Percentiles rank a stretch among this genome's conserved stretches.
Evolutionary conservation across 2,113 vertebrate genomes (phyloP).

Genomic region (Pithys albifrons): DNA sequence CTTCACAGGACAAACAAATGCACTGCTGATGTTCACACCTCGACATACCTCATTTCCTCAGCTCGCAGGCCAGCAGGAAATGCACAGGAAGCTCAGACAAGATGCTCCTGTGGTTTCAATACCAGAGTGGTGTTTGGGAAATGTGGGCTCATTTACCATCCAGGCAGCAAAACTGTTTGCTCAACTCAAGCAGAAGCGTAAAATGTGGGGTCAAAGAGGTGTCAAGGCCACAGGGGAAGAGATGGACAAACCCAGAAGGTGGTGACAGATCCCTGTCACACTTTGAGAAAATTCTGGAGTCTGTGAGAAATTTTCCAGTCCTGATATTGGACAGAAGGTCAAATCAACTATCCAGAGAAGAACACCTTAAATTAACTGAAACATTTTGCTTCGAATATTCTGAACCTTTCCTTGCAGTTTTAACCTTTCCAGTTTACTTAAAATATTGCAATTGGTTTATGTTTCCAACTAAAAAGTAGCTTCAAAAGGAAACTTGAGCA

Average conservation of each 20-base stretch:
- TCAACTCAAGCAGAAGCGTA: not conserved
- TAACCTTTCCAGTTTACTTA: not conserved
- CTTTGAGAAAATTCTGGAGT: not conserved
- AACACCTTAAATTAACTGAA: not conserved
- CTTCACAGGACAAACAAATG: not conserved
- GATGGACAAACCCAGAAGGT: not conserved
- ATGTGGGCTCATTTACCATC: not conserved
- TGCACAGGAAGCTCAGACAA: not conserved
- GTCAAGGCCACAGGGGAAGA: not conserved
- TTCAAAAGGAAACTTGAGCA: not conserved
- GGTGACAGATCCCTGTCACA: not conserved
- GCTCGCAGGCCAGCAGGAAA: constrained; percentile 20
- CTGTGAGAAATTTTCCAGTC: not conserved
- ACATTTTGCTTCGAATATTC: not conserved
- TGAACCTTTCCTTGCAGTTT: not conserved
- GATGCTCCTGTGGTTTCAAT: not conserved
- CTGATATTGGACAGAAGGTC: not conserved
- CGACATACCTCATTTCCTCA: constrained; percentile 12
- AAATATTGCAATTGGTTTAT: not conserved
- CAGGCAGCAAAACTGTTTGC: not conserved
- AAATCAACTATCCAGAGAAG: not conserved
- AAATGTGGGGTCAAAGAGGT: not conserved
- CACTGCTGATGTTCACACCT: constrained; percentile 3
- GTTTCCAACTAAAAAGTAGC: not conserved
- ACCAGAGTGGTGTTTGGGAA: not conserved